Conservation (phyloP, 2,888 invertebrate genomes). For the Brachycybe producta region DNA sequence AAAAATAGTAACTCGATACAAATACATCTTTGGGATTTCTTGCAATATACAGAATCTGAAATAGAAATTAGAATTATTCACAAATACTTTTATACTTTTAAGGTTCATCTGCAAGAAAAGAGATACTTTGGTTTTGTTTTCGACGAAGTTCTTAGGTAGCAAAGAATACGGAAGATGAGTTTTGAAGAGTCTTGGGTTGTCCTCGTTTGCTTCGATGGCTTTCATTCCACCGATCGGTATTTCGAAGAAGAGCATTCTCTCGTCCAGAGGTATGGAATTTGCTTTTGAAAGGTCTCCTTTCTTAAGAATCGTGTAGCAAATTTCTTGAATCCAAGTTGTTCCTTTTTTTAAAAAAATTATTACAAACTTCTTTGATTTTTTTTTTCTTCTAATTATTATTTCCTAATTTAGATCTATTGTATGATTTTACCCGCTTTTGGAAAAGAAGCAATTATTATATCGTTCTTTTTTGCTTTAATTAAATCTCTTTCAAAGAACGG, state of each 20-base stretch:
- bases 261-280: neutral
- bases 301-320: neutral
- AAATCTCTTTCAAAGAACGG: too few relatives aligned
- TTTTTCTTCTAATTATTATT: too few relatives aligned
- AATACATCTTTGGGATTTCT: neutral
- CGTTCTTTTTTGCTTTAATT: too few relatives aligned
- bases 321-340: neutral
- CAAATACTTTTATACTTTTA: too few relatives aligned
- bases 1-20: neutral
- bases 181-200: neutral
- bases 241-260: neutral
- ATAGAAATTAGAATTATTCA: neutral
- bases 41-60: neutral
- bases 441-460: too few relatives aligned
- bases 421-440: too few relatives aligned
- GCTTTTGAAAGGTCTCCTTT: neutral
- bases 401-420: too few relatives aligned
- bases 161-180: neutral
- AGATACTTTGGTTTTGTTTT: neutral
- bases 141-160: neutral
- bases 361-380: slow-evolving; percentile 21
- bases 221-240: neutral
- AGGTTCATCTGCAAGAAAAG: neutral
- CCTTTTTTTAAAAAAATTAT: slow-evolving; percentile 11
- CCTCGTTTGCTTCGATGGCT: neutral